A percentile compares a stretch with the other conserved stretches of the same genome.
phyloP scores from a whole-genome alignment of 2,888 invertebrate species.

The Drosophila affinis region DNA sequence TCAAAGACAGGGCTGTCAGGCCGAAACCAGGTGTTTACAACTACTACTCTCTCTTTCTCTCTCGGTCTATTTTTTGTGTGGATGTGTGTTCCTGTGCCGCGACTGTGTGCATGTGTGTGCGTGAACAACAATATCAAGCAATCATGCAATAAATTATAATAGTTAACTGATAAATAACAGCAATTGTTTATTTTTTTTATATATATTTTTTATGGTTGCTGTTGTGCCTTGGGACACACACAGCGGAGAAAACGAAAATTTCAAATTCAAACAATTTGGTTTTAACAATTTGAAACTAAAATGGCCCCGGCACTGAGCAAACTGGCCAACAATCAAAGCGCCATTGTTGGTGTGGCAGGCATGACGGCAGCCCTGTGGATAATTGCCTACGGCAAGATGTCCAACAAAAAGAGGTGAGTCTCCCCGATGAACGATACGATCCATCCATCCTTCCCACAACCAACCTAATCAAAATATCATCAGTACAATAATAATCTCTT shows the following conservation, averaged over 20 bases:
- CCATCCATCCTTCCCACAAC: not conserved
- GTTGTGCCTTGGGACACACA: conserved; percentile 16
- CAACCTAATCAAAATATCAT: not conserved
- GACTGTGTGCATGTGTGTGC: conserved; percentile 1
- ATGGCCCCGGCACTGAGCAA: conserved; percentile 93
- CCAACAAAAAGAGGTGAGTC: conserved; percentile 84
- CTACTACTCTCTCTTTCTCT: conserved; percentile 6
- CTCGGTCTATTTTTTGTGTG: not conserved
- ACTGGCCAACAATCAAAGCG: conserved; percentile 86
- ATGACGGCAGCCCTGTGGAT: conserved; percentile 87
- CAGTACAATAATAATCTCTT: not conserved
- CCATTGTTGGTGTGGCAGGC: conserved; percentile 87
- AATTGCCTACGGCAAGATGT: conserved; percentile 85
- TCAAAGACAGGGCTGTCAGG: not conserved
- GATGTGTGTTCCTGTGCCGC: conserved; percentile 14
- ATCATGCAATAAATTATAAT: conserved; percentile 21
- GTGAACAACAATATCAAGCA: conserved; percentile 6
- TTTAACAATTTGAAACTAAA: conserved; percentile 39
- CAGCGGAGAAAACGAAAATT: conserved; percentile 18
- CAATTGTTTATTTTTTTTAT: conserved; percentile 5
- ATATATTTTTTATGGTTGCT: conserved; percentile 17
- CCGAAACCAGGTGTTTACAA: conserved; percentile 35
- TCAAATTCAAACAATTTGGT: conserved; percentile 24
- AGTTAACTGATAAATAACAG: not conserved
- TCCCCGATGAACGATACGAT: not conserved